Base-by-base conservation (phyloP, 2,113 vertebrate species). In the Sapayoa aenigma region DNA sequence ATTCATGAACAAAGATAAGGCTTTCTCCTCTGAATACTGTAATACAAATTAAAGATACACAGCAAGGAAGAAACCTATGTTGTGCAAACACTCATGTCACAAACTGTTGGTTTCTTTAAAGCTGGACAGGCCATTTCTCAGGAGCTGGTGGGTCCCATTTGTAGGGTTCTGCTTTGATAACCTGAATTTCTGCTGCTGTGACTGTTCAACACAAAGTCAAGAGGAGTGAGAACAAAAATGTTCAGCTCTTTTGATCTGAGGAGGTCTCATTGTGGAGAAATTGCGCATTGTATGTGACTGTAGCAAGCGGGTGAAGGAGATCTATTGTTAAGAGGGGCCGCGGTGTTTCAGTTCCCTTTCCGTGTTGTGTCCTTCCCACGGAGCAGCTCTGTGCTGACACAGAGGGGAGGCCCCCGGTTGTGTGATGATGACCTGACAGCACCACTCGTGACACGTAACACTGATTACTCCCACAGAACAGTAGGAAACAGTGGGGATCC, bases 381-480 rank as follows among this genome's bases (percentile, higher is more conserved):
- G 22, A 52, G 13, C 33, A 58, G 5, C 37, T 35, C 37, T 21
- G 49, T 31, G 60, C 42, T 53, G 50, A 12, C 17, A 7, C 1
- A 11, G 44, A 35, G 46, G 13, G n/a, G 13, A 77, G 21, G 20
- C 42, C 1, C 0, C n/a, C 5, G 3, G 15, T 15, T 24, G 37
- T 84, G 53, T 31, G 62, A 9, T 8, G 2, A 33, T 18, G 28
- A 39, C 14, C 3, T 13, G 50, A 14, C 73, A n/a, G 31, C 11
- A 0, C 56, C 50, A 46, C 41, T 41, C 6, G 4, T 33, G 69
- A 14, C 52, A 49, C 5, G 0, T 17, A 11, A 16, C 5, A 10
- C 37, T 16, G 33, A 9, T 67, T 37, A 11, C 11, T 69, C 17
- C 50, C 13, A 3, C 12, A 50, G 35, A 89, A 28, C 46, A 16